These are phyloP conservation scores for Heliconius hewitsoni DNA, from an alignment of 1,140 invertebrate genomes.

Conservation along the genomic window DNA sequence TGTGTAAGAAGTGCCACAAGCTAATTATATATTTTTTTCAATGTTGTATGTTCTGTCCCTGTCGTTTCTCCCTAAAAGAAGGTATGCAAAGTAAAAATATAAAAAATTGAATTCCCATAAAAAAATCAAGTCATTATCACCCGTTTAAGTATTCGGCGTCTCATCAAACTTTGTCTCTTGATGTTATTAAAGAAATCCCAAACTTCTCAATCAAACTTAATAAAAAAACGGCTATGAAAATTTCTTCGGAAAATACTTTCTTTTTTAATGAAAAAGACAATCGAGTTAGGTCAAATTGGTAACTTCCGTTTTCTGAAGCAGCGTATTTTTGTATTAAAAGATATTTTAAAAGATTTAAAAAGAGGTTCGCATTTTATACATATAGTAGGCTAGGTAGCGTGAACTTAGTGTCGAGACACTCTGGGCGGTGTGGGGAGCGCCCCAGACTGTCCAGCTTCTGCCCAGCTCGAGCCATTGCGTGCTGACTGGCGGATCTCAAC, in stretches of 20 bases:
- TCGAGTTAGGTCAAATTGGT: conserved; percentile 8
- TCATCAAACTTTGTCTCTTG: conserved; percentile 8
- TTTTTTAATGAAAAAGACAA: conserved; percentile 9
- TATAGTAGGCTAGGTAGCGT: background rate
- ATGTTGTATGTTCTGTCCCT: background rate
- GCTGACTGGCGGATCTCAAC: too few relatives aligned
- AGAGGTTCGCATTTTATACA: too few relatives aligned
- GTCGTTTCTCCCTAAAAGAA: background rate
- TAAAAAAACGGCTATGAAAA: conserved; percentile 4
- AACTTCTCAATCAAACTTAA: conserved; percentile 8
- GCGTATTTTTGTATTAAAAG: background rate
- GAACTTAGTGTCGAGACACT: too few relatives aligned
- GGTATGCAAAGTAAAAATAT: background rate
- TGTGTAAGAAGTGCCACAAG: background rate
- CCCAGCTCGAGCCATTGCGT: too few relatives aligned
- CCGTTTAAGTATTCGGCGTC: conserved; percentile 4
- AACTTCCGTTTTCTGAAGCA: background rate
- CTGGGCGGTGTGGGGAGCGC: too few relatives aligned
- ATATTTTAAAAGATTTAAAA: background rate
- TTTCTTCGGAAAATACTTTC: conserved; percentile 7
- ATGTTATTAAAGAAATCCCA: conserved; percentile 7
- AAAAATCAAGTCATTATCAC: background rate
- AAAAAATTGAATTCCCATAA: background rate
- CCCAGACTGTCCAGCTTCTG: too few relatives aligned
- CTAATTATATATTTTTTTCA: background rate